These are phyloP conservation scores for Lamellibrachia columna DNA, from an alignment of 2,888 invertebrate species.

Conservation along the genomic window DNA sequence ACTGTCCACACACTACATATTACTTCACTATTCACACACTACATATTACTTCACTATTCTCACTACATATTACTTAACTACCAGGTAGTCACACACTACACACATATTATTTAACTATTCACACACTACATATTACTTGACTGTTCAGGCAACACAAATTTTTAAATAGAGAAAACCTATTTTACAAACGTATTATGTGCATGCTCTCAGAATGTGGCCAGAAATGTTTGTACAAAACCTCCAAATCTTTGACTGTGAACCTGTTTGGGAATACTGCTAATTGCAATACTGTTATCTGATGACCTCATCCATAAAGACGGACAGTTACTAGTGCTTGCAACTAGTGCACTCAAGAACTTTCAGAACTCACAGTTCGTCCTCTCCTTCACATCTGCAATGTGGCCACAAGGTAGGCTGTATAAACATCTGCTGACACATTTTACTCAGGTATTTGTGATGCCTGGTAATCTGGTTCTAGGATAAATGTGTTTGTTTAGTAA, in stretches of 20 bases:
- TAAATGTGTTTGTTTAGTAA: neutral
- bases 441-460: neutral
- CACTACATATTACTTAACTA: too few species aligned
- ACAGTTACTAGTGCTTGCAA: neutral
- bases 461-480: neutral
- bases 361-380: neutral
- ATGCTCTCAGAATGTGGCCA: neutral
- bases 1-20: too few species aligned
- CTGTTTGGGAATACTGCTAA: neutral
- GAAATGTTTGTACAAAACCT: neutral
- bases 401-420: neutral
- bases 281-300: neutral
- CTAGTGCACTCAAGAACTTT: neutral
- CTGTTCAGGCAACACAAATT: neutral
- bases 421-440: neutral
- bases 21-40: too few species aligned
- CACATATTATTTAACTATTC: too few species aligned
- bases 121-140: too few species aligned
- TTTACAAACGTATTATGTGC: neutral
- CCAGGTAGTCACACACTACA: too few species aligned
- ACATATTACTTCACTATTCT: too few species aligned
- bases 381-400: neutral
- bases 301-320: neutral
- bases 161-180: neutral
- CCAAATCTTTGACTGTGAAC: neutral